A percentile compares a stretch with the other conserved stretches of the same genome.
Evolutionary conservation across 2,888 invertebrate genomes (phyloP).

Genomic region (Lasioglossum oenotherae): DNA sequence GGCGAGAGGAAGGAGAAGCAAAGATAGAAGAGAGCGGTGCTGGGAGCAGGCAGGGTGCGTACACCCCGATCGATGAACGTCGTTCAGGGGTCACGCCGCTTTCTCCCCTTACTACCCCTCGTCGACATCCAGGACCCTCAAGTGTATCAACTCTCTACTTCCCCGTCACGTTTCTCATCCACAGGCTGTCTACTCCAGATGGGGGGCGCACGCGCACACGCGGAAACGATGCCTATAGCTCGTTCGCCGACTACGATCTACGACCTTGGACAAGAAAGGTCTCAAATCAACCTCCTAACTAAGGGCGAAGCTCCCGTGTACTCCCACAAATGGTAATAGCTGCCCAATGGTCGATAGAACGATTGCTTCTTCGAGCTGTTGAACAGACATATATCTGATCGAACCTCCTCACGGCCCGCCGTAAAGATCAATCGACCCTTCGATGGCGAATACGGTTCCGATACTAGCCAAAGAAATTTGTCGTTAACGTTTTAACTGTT

Average conservation of each 20-base stretch:
- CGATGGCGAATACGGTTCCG: neutral
- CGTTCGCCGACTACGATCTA: constrained; percentile 71
- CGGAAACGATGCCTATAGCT: constrained; percentile 32
- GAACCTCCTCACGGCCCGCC: neutral
- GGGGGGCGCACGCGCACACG: constrained; percentile 36
- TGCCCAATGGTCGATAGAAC: neutral
- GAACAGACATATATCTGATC: neutral
- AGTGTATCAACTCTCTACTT: constrained; percentile 58
- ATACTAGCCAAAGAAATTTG: neutral
- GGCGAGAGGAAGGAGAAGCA: constrained; percentile 3
- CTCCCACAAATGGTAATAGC: neutral
- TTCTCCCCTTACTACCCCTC: constrained; percentile 27
- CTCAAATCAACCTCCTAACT: constrained; percentile 54
- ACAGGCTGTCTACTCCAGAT: constrained; percentile 64
- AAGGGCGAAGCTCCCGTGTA: constrained; percentile 33
- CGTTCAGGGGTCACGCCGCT: constrained; percentile 68
- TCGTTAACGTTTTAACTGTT: neutral
- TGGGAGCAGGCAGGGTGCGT: constrained; percentile 73
- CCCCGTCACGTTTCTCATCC: constrained; percentile 52
- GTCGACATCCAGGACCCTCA: constrained; percentile 49
- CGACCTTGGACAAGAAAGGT: constrained; percentile 77
- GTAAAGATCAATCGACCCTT: neutral
- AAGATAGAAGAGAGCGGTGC: constrained; percentile 37
- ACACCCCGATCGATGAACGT: constrained; percentile 74
- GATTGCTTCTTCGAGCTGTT: neutral